Evolutionary conservation across 2,113 vertebrate species (phyloP).

Genomic region (Notothenia rossii): DNA sequence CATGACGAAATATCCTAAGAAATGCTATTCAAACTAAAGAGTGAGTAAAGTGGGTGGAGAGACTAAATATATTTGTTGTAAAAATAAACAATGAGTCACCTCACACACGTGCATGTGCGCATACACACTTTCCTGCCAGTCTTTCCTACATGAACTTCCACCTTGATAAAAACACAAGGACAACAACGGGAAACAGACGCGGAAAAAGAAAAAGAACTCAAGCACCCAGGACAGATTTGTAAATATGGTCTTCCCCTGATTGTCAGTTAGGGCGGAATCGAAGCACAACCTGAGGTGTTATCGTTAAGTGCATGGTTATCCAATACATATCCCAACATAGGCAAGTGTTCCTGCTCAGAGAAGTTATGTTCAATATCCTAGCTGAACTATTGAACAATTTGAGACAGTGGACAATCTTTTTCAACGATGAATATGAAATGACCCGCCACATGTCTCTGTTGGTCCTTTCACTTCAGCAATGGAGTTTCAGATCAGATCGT

Average conservation of each 20-base stretch:
- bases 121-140: slow-evolving; percentile 62
- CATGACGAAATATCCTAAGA: slow-evolving; percentile 8
- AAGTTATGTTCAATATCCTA: neutral
- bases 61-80: slow-evolving; percentile 53
- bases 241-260: neutral
- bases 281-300: neutral
- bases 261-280: neutral
- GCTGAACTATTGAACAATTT: neutral
- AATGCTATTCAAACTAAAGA: slow-evolving; percentile 5
- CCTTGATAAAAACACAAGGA: slow-evolving; percentile 53
- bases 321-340: neutral
- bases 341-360: neutral
- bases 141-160: slow-evolving; percentile 64
- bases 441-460: neutral
- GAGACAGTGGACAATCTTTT: too few relatives aligned
- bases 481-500: neutral
- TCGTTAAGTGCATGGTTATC: neutral
- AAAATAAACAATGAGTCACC: slow-evolving; percentile 49
- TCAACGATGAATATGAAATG: neutral
- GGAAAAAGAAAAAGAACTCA: slow-evolving; percentile 28
- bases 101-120: slow-evolving; percentile 7
- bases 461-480: neutral
- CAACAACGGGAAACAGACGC: slow-evolving; percentile 58
- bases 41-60: slow-evolving; percentile 49
- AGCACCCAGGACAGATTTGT: neutral